phyloP scores from a whole-genome alignment of 2,113 vertebrate genomes.

The Nyctereutes procyonoides region DNA sequence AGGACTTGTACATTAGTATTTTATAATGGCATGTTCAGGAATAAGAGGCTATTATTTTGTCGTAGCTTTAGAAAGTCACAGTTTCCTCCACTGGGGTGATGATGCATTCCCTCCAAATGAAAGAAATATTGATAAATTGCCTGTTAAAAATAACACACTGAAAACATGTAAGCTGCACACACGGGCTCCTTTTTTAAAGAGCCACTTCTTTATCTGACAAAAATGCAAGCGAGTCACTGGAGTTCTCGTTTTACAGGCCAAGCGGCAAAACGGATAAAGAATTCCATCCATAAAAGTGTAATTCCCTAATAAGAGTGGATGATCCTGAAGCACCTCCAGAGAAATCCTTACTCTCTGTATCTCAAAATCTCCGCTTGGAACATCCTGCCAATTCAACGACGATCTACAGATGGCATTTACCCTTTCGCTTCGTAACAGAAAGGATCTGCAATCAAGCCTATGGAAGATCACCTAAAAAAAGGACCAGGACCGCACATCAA shows the following conservation, averaged over 20 bases:
- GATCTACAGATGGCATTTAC: constrained; percentile 69
- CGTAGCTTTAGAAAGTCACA: constrained; percentile 23
- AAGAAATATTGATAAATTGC: constrained; percentile 38
- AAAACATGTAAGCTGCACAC: background rate
- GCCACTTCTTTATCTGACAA: constrained; percentile 47
- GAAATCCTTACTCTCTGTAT: constrained; percentile 19
- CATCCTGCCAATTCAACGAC: constrained; percentile 56
- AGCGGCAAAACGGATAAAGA: constrained; percentile 19
- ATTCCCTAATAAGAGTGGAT: constrained; percentile 44
- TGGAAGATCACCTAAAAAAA: constrained; percentile 60
- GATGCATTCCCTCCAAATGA: background rate
- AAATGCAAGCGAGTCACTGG: constrained; percentile 34
- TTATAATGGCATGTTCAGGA: background rate
- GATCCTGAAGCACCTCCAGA: constrained; percentile 34
- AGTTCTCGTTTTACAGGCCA: constrained; percentile 63
- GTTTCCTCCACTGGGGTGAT: background rate
- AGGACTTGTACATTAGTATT: constrained; percentile 32
- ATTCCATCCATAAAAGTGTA: background rate
- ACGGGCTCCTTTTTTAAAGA: constrained; percentile 32
- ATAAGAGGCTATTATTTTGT: background rate
- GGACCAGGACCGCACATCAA: constrained; percentile 55
- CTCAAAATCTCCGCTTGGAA: constrained; percentile 53
- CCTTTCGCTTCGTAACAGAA: constrained; percentile 62
- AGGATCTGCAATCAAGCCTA: constrained; percentile 62
- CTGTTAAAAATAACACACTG: constrained; percentile 12